Percentiles rank a stretch among this genome's conserved stretches.
These are phyloP conservation scores for Periophthalmus magnuspinnatus DNA, from an alignment of 2,797 vertebrate genomes.

Conservation along the genomic window DNA sequence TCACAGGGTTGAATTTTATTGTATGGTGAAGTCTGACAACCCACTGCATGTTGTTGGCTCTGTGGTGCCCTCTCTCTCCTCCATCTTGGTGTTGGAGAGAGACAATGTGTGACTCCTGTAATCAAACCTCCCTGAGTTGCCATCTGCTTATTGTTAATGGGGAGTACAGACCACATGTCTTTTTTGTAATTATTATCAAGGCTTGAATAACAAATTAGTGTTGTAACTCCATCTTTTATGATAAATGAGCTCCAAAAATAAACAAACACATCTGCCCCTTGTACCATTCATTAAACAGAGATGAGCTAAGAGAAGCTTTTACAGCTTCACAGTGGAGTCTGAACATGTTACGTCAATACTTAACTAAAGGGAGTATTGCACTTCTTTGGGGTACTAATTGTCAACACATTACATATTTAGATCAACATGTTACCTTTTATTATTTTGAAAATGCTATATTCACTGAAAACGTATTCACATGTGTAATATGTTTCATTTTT, in stretches of 20 bases:
- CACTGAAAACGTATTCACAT: no score
- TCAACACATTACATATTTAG: no score
- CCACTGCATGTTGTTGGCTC: no score
- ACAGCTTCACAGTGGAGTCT: conserved; percentile 36
- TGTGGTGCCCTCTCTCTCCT: no score
- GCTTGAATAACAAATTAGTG: conserved; percentile 29
- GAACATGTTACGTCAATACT: conserved; percentile 37
- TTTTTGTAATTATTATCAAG: conserved; percentile 3
- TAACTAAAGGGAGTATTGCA: no score
- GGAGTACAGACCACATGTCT: not conserved
- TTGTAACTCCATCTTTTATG: conserved; percentile 23
- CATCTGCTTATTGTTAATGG: not conserved
- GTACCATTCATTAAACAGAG: conserved; percentile 47
- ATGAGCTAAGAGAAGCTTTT: conserved; percentile 35
- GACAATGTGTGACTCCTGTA: not conserved
- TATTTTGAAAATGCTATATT: no score
- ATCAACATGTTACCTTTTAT: no score
- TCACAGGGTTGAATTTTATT: no score
- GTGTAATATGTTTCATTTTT: no score
- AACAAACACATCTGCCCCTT: conserved; percentile 36
- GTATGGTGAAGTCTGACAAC: no score
- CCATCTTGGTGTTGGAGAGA: no score
- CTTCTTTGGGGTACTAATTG: no score
- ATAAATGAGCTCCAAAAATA: conserved; percentile 27
- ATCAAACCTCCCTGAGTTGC: not conserved